Conservation (phyloP, 2,113 vertebrate genomes). For the Strigops habroptila region DNA sequence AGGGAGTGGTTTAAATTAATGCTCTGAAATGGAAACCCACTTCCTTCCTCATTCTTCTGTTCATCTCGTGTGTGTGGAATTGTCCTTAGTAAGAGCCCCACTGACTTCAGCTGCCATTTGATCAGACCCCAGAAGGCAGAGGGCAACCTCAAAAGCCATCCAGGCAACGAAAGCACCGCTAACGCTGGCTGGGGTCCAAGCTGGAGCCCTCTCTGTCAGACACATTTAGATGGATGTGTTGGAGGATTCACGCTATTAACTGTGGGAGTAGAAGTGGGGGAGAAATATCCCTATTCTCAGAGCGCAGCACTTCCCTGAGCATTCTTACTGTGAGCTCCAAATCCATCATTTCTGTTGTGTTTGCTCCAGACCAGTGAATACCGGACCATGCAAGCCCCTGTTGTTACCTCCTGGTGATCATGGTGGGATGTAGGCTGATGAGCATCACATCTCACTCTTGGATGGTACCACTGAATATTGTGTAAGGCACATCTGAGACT, state of each 20-base stretch:
- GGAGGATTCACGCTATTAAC: neutral
- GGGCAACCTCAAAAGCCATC: neutral
- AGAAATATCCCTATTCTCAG: neutral
- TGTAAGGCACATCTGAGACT: neutral
- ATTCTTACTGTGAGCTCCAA: neutral
- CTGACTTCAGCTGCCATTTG: neutral
- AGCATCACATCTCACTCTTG: neutral
- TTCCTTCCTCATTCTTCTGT: neutral
- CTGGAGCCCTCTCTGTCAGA: neutral
- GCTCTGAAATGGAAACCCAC: neutral
- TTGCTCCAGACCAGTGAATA: accelerated
- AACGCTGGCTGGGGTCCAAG: neutral
- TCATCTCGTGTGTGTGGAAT: neutral
- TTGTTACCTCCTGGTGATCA: neutral
- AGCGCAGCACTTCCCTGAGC: neutral
- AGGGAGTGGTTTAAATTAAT: neutral
- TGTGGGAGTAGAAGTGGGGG: neutral
- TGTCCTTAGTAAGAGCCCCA: neutral
- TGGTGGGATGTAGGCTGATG: neutral
- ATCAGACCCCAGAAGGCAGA: neutral
- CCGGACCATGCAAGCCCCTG: neutral
- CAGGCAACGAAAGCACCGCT: accelerated
- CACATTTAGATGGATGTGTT: neutral
- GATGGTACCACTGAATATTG: neutral
- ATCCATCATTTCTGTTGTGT: neutral